A percentile compares a stretch with the other conserved stretches of the same genome.
phyloP scores from a whole-genome alignment of 2,888 invertebrate genomes.

The Ophion costatus region DNA sequence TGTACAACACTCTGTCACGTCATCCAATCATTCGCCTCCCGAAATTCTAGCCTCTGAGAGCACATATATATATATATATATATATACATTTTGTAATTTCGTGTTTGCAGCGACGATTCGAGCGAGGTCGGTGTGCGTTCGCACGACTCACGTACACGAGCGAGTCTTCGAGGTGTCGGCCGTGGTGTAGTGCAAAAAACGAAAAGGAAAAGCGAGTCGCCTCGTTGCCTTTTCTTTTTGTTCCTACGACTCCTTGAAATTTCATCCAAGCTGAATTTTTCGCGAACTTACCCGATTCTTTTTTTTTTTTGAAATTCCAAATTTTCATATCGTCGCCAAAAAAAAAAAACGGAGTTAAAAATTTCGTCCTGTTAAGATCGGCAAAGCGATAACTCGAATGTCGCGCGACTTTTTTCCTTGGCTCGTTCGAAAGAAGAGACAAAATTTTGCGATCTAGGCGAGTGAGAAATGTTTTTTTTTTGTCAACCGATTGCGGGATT shows the following conservation, averaged over 20 bases:
- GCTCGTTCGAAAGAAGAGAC: neutral
- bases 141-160: conserved; percentile 19
- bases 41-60: neutral
- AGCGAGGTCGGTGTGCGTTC: conserved; percentile 56
- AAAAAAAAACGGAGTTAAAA: too few species aligned
- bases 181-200: conserved; percentile 51
- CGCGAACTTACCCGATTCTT: neutral
- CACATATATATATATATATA: neutral
- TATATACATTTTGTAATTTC: conserved; percentile 39
- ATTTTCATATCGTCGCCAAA: neutral
- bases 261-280: neutral
- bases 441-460: neutral
- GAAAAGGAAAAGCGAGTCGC: conserved; percentile 8
- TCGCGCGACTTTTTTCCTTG: neutral
- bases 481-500: neutral
- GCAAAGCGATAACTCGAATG: too few species aligned
- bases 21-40: conserved; percentile 2
- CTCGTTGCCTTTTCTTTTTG: neutral
- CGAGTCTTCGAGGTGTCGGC: conserved; percentile 58
- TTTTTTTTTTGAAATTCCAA: neutral
- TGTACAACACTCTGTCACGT: conserved; percentile 43
- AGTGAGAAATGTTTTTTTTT: neutral
- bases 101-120: conserved; percentile 70
- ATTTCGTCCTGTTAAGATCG: too few species aligned
- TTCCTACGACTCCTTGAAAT: neutral